Evolutionary conservation across 2,797 vertebrate genomes (phyloP).

Genomic region (Sebastes trivittatus): DNA sequence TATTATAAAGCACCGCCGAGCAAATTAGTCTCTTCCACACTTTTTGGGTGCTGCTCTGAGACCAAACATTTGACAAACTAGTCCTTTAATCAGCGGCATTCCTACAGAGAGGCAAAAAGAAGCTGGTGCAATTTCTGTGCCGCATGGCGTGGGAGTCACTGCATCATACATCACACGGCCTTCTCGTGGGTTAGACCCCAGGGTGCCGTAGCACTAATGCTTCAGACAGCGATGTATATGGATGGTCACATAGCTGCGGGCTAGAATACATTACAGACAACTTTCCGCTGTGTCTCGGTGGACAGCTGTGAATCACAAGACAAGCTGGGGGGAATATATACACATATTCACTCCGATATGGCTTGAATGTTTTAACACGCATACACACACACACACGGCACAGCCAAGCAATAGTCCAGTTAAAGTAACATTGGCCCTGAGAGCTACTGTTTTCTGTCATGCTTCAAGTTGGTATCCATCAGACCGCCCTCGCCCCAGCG

Average conservation of each 20-base stretch:
- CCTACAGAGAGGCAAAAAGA: neutral
- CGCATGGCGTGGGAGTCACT: constrained; percentile 8
- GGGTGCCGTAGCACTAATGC: constrained; percentile 36
- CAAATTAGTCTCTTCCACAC: neutral
- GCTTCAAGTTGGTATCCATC: neutral
- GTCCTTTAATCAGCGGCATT: constrained; percentile 30
- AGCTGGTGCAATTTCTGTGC: neutral
- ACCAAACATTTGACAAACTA: constrained; percentile 22
- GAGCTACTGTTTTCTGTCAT: neutral
- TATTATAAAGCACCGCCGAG: neutral
- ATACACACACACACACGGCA: neutral
- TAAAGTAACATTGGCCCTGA: neutral
- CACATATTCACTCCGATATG: neutral
- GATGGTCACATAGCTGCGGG: constrained; percentile 50
- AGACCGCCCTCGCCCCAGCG: no score
- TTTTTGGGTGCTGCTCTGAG: neutral
- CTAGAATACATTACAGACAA: constrained; percentile 56
- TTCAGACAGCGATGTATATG: constrained; percentile 49
- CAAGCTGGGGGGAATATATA: neutral
- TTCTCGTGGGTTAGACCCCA: constrained; percentile 31
- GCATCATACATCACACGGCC: constrained; percentile 32
- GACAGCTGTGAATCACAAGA: constrained; percentile 8
- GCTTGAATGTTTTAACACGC: neutral
- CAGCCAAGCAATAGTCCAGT: neutral
- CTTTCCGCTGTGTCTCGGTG: constrained; percentile 24